Conservation (phyloP, 2,113 vertebrate species). For the Struthio camelus region DNA sequence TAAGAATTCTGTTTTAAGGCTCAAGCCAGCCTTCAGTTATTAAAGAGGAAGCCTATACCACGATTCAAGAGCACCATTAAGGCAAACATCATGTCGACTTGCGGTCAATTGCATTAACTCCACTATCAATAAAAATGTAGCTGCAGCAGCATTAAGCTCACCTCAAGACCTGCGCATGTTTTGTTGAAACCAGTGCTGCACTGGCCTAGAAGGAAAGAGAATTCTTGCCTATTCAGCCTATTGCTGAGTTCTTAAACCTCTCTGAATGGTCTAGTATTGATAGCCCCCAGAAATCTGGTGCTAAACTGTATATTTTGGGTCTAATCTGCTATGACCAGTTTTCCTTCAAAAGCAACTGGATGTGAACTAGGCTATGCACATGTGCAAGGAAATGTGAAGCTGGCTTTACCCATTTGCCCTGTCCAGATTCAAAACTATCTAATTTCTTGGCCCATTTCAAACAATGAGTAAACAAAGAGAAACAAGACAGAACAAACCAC, state of each 20-base stretch:
- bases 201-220: background rate
- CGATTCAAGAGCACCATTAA: background rate
- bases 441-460: background rate
- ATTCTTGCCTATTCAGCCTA: background rate
- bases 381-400: background rate
- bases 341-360: background rate
- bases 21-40: background rate
- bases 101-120: background rate
- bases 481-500: background rate
- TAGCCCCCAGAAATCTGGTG: background rate
- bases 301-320: background rate
- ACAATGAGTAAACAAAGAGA: background rate
- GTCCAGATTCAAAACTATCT: background rate
- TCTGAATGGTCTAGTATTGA: background rate
- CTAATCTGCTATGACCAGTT: background rate
- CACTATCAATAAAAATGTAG: background rate
- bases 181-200: background rate
- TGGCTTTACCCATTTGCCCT: background rate
- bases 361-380: background rate
- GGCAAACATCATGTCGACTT: background rate
- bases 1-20: background rate
- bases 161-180: background rate
- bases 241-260: background rate
- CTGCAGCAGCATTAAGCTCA: background rate
- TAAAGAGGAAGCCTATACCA: background rate